Evolutionary conservation across 2,113 vertebrate genomes (phyloP).

Genomic region (Sapayoa aenigma): DNA sequence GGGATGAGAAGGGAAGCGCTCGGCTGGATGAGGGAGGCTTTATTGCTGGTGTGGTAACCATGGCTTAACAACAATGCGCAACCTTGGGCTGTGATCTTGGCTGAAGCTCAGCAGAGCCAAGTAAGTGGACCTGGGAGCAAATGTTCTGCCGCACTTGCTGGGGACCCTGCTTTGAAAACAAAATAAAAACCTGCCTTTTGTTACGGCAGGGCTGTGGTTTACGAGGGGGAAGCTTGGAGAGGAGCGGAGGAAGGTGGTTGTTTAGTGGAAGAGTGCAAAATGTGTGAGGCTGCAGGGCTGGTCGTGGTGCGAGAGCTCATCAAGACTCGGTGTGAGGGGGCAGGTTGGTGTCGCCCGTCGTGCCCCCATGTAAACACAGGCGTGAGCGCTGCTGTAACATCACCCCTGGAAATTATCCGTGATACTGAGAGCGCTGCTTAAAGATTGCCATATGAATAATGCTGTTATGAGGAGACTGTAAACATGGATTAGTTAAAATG

Average conservation of each 20-base stretch:
- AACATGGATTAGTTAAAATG: constrained; percentile 65
- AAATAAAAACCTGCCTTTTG: background rate
- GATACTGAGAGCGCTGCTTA: constrained; percentile 16
- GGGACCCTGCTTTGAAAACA: background rate
- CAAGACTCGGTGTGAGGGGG: fast-evolving
- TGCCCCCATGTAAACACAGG: background rate
- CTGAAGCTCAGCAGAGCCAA: background rate
- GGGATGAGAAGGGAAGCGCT: background rate
- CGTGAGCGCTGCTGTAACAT: background rate
- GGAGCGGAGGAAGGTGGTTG: background rate
- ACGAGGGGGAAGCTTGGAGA: background rate
- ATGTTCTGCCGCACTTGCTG: background rate
- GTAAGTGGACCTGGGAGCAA: background rate
- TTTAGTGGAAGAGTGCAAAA: background rate
- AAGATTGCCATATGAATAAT: constrained; percentile 60
- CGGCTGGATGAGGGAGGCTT: background rate
- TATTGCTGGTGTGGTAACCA: background rate
- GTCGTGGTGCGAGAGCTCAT: background rate
- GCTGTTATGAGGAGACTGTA: constrained; percentile 63
- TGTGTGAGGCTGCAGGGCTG: background rate
- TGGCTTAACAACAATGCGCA: background rate
- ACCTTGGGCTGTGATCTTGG: background rate
- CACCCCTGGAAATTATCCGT: constrained; percentile 24
- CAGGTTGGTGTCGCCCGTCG: background rate
- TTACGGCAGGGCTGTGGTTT: background rate